These are phyloP conservation scores for Aptenodytes forsteri DNA, from an alignment of 2,113 vertebrate species.

Conservation along the genomic window DNA sequence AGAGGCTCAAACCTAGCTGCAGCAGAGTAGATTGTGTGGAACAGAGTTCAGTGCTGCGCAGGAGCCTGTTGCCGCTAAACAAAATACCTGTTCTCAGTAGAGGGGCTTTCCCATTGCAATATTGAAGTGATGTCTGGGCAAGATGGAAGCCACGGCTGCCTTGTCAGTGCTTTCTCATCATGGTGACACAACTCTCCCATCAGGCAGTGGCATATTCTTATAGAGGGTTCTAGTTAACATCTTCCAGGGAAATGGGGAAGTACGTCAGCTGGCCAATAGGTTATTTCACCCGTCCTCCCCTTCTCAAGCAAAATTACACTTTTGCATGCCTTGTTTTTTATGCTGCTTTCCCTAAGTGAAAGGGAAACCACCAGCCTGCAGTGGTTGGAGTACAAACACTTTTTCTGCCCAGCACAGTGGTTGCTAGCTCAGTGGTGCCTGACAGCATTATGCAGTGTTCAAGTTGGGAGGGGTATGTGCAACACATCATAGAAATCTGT, in stretches of 20 bases:
- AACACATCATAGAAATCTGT: background rate
- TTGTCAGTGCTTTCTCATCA: background rate
- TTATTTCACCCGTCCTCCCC: background rate
- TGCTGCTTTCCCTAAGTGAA: background rate
- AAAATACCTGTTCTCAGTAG: background rate
- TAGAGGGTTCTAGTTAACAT: background rate
- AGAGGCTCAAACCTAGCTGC: background rate
- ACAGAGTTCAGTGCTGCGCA: background rate
- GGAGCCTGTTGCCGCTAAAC: background rate
- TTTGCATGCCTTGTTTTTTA: rapidly evolving
- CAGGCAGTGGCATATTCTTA: background rate
- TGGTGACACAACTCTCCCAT: background rate
- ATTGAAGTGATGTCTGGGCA: background rate
- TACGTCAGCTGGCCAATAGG: background rate
- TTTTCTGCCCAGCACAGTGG: background rate
- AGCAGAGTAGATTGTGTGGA: rapidly evolving
- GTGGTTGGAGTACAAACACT: background rate
- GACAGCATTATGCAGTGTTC: background rate
- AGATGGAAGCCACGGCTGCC: rapidly evolving
- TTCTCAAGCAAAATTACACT: background rate
- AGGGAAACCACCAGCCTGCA: background rate
- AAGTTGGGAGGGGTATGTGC: background rate
- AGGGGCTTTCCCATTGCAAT: background rate
- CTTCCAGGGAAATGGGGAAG: background rate
- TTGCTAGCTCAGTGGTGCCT: background rate